Percentiles rank a stretch among this genome's conserved stretches.
phyloP scores from a whole-genome alignment of 2,113 vertebrate species.

The Heloderma charlesbogerti region DNA sequence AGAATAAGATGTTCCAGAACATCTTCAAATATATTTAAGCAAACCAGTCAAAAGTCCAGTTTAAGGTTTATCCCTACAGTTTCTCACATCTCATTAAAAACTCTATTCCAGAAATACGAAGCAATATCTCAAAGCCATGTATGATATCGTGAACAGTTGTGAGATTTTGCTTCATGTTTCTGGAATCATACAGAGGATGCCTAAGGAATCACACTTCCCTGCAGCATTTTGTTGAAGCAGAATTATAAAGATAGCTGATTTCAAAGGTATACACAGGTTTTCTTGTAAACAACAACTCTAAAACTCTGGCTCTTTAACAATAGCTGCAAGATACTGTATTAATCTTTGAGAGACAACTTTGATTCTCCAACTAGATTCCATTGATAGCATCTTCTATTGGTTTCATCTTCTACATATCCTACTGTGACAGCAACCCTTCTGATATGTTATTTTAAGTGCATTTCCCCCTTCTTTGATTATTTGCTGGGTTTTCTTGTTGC shows the following conservation, averaged over 20 bases:
- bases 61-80: too few species aligned
- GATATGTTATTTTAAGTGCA: background rate
- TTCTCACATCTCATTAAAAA: background rate
- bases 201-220: background rate
- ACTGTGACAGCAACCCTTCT: background rate
- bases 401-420: background rate
- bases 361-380: background rate
- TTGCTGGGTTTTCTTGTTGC: constrained; percentile 22
- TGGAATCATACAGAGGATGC: too few species aligned
- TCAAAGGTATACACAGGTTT: background rate
- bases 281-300: background rate
- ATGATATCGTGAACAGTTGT: background rate
- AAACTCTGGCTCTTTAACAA: background rate
- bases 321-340: background rate
- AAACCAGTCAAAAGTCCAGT: too few species aligned
- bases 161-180: too few species aligned
- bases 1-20: too few species aligned
- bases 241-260: background rate
- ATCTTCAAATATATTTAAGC: too few species aligned
- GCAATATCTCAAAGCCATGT: background rate
- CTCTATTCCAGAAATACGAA: background rate
- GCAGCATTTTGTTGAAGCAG: background rate
- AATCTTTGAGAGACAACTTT: background rate
- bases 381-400: background rate
- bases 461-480: constrained; percentile 5